A percentile compares a stretch with the other conserved stretches of the same genome.
Evolutionary conservation across 2,888 invertebrate genomes (phyloP).

Genomic region (Cheilosia soror): DNA sequence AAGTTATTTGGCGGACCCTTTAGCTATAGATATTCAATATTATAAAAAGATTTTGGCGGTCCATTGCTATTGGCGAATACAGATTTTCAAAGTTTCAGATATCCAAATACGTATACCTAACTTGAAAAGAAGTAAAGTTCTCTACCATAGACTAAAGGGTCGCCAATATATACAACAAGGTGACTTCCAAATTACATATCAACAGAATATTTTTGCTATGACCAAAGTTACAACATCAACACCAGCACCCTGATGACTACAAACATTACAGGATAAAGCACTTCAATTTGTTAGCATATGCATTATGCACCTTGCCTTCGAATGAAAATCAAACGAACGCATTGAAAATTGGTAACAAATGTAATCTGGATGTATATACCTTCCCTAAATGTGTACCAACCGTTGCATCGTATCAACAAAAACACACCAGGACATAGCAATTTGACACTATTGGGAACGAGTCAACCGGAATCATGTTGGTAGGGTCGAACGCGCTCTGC

Average conservation of each 20-base stretch:
- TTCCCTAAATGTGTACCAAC: constrained; percentile 3
- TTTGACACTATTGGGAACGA: constrained; percentile 25
- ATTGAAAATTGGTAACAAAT: constrained; percentile 24
- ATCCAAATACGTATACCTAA: too few relatives aligned
- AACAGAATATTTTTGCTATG: too few relatives aligned
- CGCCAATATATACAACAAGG: too few relatives aligned
- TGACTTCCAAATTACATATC: too few relatives aligned
- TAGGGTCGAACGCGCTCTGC: constrained; percentile 13
- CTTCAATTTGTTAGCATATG: neutral
- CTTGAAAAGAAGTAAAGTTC: too few relatives aligned
- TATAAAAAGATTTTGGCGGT: too few relatives aligned
- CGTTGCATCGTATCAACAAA: constrained; percentile 6
- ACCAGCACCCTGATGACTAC: neutral
- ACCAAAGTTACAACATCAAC: too few relatives aligned
- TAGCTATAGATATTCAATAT: too few relatives aligned
- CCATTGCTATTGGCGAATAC: too few relatives aligned
- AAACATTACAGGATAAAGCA: neutral
- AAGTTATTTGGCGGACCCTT: too few relatives aligned
- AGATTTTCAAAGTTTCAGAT: too few relatives aligned
- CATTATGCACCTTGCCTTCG: neutral
- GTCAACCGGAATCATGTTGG: constrained; percentile 26
- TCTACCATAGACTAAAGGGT: too few relatives aligned
- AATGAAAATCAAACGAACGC: constrained; percentile 21
- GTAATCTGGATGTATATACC: constrained; percentile 4
- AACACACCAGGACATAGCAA: constrained; percentile 16